phyloP scores from a whole-genome alignment of 2,113 vertebrate genomes.

The Plecotus auritus region DNA sequence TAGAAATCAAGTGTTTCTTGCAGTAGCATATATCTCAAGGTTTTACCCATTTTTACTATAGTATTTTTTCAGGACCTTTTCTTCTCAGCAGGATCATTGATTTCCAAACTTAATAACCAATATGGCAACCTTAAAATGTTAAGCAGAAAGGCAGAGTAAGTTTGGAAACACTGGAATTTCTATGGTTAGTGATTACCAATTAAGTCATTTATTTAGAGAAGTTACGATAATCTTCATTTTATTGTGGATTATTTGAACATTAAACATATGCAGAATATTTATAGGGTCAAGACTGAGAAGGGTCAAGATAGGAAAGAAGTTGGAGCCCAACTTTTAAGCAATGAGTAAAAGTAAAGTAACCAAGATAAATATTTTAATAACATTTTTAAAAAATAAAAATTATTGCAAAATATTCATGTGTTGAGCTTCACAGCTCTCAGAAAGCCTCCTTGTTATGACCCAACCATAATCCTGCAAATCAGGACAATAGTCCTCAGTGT shows the following conservation, averaged over 20 bases:
- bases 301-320: background rate
- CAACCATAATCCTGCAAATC: accelerated
- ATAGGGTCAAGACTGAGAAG: background rate
- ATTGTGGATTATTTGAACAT: background rate
- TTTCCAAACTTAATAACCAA: background rate
- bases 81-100: background rate
- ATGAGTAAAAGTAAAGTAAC: background rate
- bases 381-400: background rate
- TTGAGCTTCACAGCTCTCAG: background rate
- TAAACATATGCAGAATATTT: background rate
- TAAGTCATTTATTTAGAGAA: background rate
- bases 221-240: accelerated
- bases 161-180: background rate
- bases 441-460: accelerated
- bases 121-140: background rate
- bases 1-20: accelerated
- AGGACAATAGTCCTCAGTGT: accelerated
- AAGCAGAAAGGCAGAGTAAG: background rate
- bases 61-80: background rate
- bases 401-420: accelerated
- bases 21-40: accelerated
- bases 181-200: background rate
- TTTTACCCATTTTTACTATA: background rate
- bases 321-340: accelerated
- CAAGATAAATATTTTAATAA: background rate